Evolutionary conservation across 2,797 vertebrate genomes (phyloP), one percentile per base, ranked within the genome.

Genomic region (Apogon talboti): DNA sequence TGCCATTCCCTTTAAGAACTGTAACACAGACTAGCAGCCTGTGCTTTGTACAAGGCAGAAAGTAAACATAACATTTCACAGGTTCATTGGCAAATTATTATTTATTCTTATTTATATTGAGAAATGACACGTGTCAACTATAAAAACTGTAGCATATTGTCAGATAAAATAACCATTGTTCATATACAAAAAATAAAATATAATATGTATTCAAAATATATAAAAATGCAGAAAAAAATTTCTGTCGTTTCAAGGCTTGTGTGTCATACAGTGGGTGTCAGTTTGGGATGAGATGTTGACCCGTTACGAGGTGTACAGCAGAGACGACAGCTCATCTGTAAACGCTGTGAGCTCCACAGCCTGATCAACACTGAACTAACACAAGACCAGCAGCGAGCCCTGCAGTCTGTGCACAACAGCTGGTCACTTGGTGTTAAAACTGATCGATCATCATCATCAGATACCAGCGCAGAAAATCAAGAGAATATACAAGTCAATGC

Each of bases 101-200:
- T 90, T 90, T 89, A 90, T 89, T 91, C 49, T 52, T 41, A 53
- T 57, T 51, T 43, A 50, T 81, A 66, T 13, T 67, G 38, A 73
- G 72, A 57, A 47, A 71, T 66, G 53, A 68, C 62, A 86, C 71
- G 74, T 18, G 41, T 69, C 44, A 74, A 52, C 37, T 76, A 80
- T 61, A 82, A 83, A 77, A 85, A 65, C 51, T 67, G 40, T 74
- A 49, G 53, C 45, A 75, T 62, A 65, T 33, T 49, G 44, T 77
- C 7, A 49, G n/a, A 41, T 66, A 79, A 59, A 64, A 81, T 54
- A 15, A 62, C 30, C 35, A 61, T 38, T 68, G 19, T 71, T 65
- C 66, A 70, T 78, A 73, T 72, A 86, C 30, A 88, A 82, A 65
- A 86, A 79, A 79, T 65, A 53, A 72, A 78, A 78, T 54, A 81